These are phyloP conservation scores for Halictus rubicundus DNA, from an alignment of 1,140 invertebrate genomes.

Conservation along the genomic window DNA sequence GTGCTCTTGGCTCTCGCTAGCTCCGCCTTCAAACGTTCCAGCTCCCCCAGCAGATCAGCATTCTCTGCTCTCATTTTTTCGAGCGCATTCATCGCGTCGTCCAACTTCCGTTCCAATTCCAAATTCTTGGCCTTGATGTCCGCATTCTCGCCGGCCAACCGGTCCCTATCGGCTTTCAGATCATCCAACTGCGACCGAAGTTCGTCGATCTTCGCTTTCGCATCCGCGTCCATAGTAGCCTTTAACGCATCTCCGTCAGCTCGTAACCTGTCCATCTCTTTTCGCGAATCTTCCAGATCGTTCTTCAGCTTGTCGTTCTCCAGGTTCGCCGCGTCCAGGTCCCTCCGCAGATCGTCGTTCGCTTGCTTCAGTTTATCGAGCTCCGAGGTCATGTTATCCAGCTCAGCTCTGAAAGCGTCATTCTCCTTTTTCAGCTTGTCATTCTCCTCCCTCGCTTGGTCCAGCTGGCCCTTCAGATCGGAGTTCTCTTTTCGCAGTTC, in stretches of 20 bases:
- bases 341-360: not conserved
- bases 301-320: not conserved
- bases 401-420: not conserved
- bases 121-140: not conserved
- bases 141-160: slow-evolving; percentile 7
- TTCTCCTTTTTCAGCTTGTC: not conserved
- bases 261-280: too few species aligned
- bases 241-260: too few species aligned
- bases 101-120: slow-evolving; percentile 7
- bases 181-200: not conserved
- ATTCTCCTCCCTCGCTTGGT: not conserved
- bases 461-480: slow-evolving; percentile 9
- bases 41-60: slow-evolving; percentile 21
- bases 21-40: slow-evolving; percentile 22
- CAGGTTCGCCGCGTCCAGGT: too few species aligned
- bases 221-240: not conserved
- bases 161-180: slow-evolving; percentile 13
- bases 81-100: not conserved
- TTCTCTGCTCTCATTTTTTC: slow-evolving; percentile 29
- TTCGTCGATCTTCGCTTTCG: not conserved
- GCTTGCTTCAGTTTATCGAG: slow-evolving; percentile 29
- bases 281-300: not conserved
- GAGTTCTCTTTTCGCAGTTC: slow-evolving; percentile 19
- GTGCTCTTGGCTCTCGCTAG: slow-evolving; percentile 15
- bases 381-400: slow-evolving; percentile 28